Base-by-base conservation (phyloP, 2,888 invertebrate species). In the Caenorhabditis becei region DNA sequence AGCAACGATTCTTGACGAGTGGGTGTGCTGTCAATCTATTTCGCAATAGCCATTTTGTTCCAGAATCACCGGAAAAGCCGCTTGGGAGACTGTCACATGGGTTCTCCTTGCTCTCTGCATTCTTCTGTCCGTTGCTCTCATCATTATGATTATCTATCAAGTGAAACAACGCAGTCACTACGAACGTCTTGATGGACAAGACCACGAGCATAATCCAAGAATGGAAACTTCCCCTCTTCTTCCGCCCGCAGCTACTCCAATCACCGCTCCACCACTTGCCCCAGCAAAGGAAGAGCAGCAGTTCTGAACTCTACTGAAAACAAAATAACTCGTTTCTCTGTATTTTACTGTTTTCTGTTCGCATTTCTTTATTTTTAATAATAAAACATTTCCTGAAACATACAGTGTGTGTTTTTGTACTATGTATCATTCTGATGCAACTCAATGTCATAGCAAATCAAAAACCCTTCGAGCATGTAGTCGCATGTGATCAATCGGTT, bases 81-180 rank as follows among this genome's bases (percentile, higher is more conserved):
- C 83, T 8, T 87, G 87, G 87, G 82, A 87, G 49, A 87, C 87
- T 0, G 83, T 87, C 23, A 82, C 87, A 1, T 87, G 87, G 87
- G 83, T 87, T 10, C 86, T 87, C 16, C 78, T 87, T 16, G 85
- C 84, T 14, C 80, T 87, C 18, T 84, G 86, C 67, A 84, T 87
- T 23, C 77, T 87, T 28, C 82, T 87, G 11, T 77, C 85, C 16
- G 59, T 87, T 32, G 85, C 87, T 10, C 67, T 87, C 18, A 83
- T 87, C 59, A 82, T 81, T 37, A 61, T 87, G 28, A 84, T 87
- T 23, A 49, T 84, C 26, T 82, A 80, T 49, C 87, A 87, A 80
- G 85, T 87, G n/a, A 74, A 77, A 16, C 85, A 85, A 69, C 65
- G 78, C 1, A 80, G 62, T 28, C 51, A 63, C 18, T 86, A 86